Percentiles rank a stretch among this genome's conserved stretches.
phyloP scores from a whole-genome alignment of 2,888 invertebrate species.

The Callyntrura guangdongensis region DNA sequence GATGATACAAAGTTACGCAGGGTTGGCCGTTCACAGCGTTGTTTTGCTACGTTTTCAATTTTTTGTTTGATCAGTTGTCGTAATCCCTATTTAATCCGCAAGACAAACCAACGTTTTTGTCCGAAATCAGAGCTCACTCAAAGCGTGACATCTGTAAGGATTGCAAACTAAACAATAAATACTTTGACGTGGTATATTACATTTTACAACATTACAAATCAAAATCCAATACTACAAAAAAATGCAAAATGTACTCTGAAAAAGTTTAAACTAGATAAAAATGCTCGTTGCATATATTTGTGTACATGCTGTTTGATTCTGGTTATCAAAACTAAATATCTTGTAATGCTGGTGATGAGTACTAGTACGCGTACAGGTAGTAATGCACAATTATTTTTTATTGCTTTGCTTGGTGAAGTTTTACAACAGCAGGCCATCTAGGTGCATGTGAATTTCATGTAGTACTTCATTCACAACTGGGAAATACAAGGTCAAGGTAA shows the following conservation, averaged over 20 bases:
- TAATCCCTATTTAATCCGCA: slow-evolving; percentile 39
- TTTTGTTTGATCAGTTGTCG: slow-evolving; percentile 61
- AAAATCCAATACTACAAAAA: neutral
- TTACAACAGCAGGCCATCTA: neutral
- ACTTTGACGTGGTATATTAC: neutral
- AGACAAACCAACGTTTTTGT: slow-evolving; percentile 20
- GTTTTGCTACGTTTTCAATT: slow-evolving; percentile 36
- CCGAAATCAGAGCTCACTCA: neutral
- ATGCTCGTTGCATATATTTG: slow-evolving; percentile 48
- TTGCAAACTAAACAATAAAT: neutral
- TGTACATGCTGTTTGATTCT: slow-evolving; percentile 26
- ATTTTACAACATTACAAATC: neutral
- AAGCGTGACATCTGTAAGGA: neutral
- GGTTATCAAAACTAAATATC: slow-evolving; percentile 15
- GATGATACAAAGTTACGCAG: neutral
- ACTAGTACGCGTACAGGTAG: neutral
- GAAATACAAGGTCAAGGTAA: slow-evolving; percentile 66
- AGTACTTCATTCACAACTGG: slow-evolving; percentile 46
- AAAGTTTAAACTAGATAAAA: slow-evolving; percentile 34
- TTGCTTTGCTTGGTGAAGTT: neutral
- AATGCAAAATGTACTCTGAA: neutral
- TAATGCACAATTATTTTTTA: slow-evolving; percentile 16
- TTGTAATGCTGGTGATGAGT: slow-evolving; percentile 10
- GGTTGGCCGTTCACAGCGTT: neutral
- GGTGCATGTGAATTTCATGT: neutral